Conservation (phyloP, 2,113 vertebrate species). For the Mystacornis crossleyi region DNA sequence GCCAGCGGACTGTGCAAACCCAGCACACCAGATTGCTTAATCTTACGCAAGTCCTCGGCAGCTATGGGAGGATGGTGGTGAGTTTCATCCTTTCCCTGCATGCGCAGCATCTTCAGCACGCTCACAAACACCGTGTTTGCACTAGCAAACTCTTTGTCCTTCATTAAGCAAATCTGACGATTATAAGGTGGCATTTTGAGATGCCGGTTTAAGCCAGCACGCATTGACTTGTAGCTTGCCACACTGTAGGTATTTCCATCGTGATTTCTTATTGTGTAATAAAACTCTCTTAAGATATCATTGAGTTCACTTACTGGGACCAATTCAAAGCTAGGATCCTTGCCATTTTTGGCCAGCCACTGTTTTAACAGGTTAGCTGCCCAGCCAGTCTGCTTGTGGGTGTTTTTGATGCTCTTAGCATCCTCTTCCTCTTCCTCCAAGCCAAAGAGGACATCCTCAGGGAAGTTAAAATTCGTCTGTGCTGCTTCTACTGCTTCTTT, state of each 20-base stretch:
- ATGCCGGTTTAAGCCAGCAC: constrained; percentile 69
- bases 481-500: constrained; percentile 47
- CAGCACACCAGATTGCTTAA: constrained; percentile 64
- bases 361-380: constrained; percentile 64
- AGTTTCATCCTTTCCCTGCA: constrained; percentile 70
- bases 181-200: constrained; percentile 67
- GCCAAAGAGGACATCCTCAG: constrained; percentile 51
- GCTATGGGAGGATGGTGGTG: constrained; percentile 65
- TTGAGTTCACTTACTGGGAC: constrained; percentile 66
- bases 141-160: constrained; percentile 68
- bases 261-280: constrained; percentile 60
- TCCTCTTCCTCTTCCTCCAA: constrained; percentile 68
- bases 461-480: constrained; percentile 59
- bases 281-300: constrained; percentile 65
- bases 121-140: constrained; percentile 66
- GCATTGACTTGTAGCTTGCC: constrained; percentile 71
- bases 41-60: constrained; percentile 63
- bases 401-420: constrained; percentile 70
- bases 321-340: constrained; percentile 66
- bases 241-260: constrained; percentile 71
- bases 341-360: constrained; percentile 64
- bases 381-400: constrained; percentile 65
- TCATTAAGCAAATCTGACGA: constrained; percentile 68
- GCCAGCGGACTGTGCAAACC: constrained; percentile 66
- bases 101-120: constrained; percentile 65